Conservation (phyloP, 1,140 invertebrate genomes). For the Melanaphis sacchari region DNA sequence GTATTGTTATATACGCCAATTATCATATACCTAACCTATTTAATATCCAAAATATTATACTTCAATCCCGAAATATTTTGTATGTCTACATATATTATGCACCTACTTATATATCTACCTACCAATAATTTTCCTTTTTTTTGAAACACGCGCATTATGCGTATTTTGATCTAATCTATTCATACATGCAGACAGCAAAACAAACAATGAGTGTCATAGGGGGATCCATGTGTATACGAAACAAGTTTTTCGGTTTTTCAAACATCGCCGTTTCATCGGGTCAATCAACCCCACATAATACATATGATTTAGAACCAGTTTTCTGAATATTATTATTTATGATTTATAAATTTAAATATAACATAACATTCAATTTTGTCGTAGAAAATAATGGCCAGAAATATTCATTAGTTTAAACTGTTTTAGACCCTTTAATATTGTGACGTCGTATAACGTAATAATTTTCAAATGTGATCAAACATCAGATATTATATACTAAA, state of each 20-base stretch:
- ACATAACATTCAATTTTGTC: neutral
- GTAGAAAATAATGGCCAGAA: neutral
- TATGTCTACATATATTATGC: neutral
- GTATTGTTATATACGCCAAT: neutral
- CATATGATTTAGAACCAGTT: conserved; percentile 19
- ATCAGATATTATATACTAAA: neutral
- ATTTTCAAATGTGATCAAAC: neutral
- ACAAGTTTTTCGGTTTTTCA: conserved; percentile 9
- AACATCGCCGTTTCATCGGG: neutral
- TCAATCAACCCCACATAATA: conserved; percentile 32
- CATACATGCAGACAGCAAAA: neutral
- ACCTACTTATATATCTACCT: neutral
- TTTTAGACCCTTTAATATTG: neutral
- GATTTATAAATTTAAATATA: neutral
- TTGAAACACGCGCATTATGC: neutral
- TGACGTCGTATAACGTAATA: neutral
- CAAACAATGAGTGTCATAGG: conserved; percentile 19
- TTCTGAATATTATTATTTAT: conserved; percentile 15
- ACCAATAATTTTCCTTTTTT: conserved; percentile 2
- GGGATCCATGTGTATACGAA: neutral
- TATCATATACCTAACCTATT: neutral
- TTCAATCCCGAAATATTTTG: neutral
- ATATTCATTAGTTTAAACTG: neutral
- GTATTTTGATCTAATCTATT: conserved; percentile 18
- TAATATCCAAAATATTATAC: neutral